Percentiles rank a stretch among this genome's conserved stretches.
phyloP scores from a whole-genome alignment of 2,113 vertebrate genomes.

The Pyrgilauda ruficollis region DNA sequence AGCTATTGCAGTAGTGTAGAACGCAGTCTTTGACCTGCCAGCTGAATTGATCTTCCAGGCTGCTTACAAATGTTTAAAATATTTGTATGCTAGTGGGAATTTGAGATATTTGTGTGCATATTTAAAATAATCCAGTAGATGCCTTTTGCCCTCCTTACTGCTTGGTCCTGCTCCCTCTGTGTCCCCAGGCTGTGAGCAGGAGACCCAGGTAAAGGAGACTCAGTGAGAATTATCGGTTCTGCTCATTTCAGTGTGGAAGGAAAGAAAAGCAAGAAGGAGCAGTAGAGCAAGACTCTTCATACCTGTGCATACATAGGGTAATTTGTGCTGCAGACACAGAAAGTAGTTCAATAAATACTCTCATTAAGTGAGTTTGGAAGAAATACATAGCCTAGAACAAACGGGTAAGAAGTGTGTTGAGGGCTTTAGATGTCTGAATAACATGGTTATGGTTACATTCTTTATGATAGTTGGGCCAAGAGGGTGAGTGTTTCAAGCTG shows the following conservation, averaged over 20 bases:
- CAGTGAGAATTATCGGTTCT: fast-evolving
- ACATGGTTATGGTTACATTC: background rate
- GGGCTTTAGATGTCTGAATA: background rate
- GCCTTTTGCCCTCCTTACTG: background rate
- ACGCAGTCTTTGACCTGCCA: background rate
- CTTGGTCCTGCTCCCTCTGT: background rate
- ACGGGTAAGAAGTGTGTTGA: background rate
- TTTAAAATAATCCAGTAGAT: background rate
- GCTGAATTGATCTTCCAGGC: background rate
- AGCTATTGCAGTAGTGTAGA: background rate
- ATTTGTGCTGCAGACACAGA: background rate
- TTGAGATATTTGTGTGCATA: background rate
- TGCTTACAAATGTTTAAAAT: background rate
- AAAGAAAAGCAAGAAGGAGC: background rate
- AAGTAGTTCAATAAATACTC: background rate
- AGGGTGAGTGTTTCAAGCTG: background rate
- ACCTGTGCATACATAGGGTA: background rate
- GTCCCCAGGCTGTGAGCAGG: background rate
- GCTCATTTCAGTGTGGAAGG: background rate
- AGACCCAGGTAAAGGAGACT: background rate
- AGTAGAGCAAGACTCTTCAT: background rate
- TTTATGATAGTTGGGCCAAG: background rate
- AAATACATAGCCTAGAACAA: background rate
- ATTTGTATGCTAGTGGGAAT: background rate
- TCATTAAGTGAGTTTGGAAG: background rate